Evolutionary conservation across 1,140 invertebrate genomes (phyloP).

Genomic region (Zaprionus ornatus): DNA sequence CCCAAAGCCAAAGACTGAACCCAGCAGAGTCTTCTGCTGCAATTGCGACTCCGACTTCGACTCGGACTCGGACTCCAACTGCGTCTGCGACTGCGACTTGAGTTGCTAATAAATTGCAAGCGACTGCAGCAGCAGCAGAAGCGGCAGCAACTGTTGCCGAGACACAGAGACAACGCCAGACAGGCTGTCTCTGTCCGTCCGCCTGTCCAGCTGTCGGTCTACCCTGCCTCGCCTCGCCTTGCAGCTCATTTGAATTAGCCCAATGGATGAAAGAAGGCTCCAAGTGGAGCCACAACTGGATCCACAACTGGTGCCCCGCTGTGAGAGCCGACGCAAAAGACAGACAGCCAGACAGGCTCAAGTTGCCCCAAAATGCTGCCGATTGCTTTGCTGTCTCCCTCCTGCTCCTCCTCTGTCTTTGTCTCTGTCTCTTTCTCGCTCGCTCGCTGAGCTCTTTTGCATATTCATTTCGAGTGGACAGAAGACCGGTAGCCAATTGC

Average conservation of each 20-base stretch:
- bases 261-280: constrained; percentile 38
- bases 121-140: constrained; percentile 17
- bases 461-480: constrained; percentile 70
- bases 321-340: constrained; percentile 1
- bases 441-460: constrained; percentile 54
- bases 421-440: constrained; percentile 1
- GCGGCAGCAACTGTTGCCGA: constrained; percentile 6
- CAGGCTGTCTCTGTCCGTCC: neutral
- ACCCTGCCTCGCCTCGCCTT: constrained; percentile 15
- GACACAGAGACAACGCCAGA: constrained; percentile 6
- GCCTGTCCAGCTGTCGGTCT: neutral
- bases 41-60: neutral
- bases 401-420: neutral
- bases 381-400: constrained; percentile 2
- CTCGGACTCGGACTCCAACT: neutral
- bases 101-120: constrained; percentile 65
- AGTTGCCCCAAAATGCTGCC: constrained; percentile 20
- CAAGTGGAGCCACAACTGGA: neutral
- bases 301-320: constrained; percentile 13
- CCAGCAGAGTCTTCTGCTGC: neutral
- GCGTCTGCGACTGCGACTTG: constrained; percentile 1
- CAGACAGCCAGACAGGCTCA: neutral
- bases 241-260: constrained; percentile 73
- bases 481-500: constrained; percentile 80
- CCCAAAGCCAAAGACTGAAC: neutral